Base-by-base conservation (phyloP, 2,797 vertebrate genomes). In the Myiotriccus ornatus region DNA sequence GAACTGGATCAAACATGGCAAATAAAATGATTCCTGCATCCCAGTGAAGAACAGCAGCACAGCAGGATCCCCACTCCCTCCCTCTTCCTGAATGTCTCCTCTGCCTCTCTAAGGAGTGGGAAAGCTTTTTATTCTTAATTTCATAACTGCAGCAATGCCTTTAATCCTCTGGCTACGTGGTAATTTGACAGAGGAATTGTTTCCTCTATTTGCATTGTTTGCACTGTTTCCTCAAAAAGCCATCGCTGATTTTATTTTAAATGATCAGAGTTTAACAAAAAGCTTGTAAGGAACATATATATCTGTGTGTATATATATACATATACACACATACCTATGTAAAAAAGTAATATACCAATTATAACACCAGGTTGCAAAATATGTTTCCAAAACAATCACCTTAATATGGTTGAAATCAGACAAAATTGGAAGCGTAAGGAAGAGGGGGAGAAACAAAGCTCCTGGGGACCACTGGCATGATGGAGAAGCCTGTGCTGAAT, bases 251-350 rank as follows among this genome's bases (percentile, higher is more conserved):
- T 35, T 32, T 57, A 79, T 39, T 63, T 5, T 44, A 17, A 32
- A 70, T 23, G 14, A 57, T 6, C 35, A 25, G 49, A 64, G n/a
- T 12, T 86, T 57, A 37, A 55, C 44, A 62, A 62, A 78, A 62
- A 62, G 8, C 71, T 82, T 23, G 23, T 28, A 39, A 75, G 46
- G 25, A 52, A 47, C 5, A 37, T 4, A 25, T 16, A 49, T 1
- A 8, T 0, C 6, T 23, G 5, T 34, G 7, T 16, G 34, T 1
- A 22, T 7, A 32, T 43, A 43, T 41, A 41, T 4, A n/a, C 28
- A 47, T 25, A 56, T 3, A 49, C 1, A n/a, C 1, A 75, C 14
- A 17, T 5, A 41, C 0, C 22, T 1, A 39, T 8, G 11, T 15
- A 34, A 60, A 71, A 5, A 87, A 79, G 19, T 39, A 64, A 49